Conservation (phyloP, 92 coral and sea anemone genomes). For the Paragorgia papillata region DNA sequence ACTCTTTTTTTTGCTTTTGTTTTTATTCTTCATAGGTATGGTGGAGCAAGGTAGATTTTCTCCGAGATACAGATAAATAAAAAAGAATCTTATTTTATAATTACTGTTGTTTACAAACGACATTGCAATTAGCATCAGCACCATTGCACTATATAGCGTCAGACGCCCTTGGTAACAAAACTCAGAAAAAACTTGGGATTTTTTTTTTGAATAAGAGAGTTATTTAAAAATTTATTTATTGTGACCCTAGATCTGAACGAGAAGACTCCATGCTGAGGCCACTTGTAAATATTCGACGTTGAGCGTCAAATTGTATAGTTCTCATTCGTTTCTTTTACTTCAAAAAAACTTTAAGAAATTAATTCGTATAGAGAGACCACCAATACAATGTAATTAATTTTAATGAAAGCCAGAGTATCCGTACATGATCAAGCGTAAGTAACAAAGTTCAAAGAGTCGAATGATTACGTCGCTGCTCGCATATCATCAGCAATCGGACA, state of each 20-base stretch:
- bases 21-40: slow-evolving; percentile 26
- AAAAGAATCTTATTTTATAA: background rate
- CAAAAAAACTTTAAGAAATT: background rate
- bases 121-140: too few relatives aligned
- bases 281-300: background rate
- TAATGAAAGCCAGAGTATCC: too few relatives aligned
- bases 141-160: background rate
- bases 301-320: slow-evolving; percentile 5
- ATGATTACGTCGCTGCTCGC: too few relatives aligned
- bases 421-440: too few relatives aligned
- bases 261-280: background rate
- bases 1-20: background rate
- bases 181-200: background rate
- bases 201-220: background rate
- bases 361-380: background rate
- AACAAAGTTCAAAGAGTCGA: too few relatives aligned
- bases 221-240: background rate
- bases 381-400: too few relatives aligned
- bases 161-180: background rate
- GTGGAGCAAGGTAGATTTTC: slow-evolving; percentile 20
- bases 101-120: background rate
- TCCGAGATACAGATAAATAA: background rate
- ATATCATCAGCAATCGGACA: too few relatives aligned
- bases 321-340: background rate
- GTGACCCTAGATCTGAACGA: background rate